A percentile compares a stretch with the other conserved stretches of the same genome.
Evolutionary conservation across 2,113 vertebrate species (phyloP).

Genomic region (Cinclus mexicanus): DNA sequence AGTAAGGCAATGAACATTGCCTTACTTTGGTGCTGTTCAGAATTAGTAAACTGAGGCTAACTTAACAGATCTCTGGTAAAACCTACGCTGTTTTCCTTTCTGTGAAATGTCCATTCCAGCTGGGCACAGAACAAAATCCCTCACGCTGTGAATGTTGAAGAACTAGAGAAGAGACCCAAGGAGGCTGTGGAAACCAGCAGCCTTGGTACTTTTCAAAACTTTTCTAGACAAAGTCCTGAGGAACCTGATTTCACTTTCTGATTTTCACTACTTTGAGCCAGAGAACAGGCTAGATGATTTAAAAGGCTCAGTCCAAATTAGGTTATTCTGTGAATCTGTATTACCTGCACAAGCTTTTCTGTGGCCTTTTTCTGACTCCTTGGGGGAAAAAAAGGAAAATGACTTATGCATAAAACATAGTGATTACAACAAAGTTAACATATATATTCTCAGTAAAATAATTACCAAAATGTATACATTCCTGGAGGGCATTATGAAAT

Average conservation of each 20-base stretch:
- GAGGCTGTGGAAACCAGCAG: background rate
- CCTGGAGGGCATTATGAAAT: background rate
- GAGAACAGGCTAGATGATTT: background rate
- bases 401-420: background rate
- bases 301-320: background rate
- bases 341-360: background rate
- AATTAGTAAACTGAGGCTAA: background rate
- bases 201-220: background rate
- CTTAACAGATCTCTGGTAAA: background rate
- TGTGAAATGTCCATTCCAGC: background rate
- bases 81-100: background rate
- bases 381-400: background rate
- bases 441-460: background rate
- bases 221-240: background rate
- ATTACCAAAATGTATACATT: background rate
- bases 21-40: background rate
- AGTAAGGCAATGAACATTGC: background rate
- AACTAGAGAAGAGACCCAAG: background rate
- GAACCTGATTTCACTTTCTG: background rate
- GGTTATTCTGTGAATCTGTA: background rate
- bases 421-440: background rate
- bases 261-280: background rate
- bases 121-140: background rate
- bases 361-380: background rate
- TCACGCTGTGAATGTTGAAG: background rate